phyloP scores from a whole-genome alignment of 2,888 invertebrate species.

The Minunthozetes semirufus region DNA sequence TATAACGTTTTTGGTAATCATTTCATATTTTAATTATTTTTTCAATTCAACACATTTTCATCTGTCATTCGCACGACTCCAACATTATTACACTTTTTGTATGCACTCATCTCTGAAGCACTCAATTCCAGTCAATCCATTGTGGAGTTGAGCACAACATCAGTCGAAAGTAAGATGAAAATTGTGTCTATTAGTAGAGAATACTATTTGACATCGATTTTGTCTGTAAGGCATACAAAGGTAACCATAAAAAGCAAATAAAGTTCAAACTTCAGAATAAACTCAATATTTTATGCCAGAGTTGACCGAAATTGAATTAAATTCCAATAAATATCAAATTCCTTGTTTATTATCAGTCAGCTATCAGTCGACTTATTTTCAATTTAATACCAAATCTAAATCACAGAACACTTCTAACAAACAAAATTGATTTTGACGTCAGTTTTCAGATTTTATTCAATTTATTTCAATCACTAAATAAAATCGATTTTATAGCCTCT shows the following conservation, averaged over 20 bases:
- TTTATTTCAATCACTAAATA: background rate
- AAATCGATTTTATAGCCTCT: too few species aligned
- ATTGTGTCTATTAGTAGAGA: background rate
- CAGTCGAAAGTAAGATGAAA: background rate
- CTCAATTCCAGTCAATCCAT: background rate
- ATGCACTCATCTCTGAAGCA: background rate
- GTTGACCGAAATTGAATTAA: background rate
- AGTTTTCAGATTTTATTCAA: background rate
- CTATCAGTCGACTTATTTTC: too few species aligned
- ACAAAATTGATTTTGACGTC: background rate
- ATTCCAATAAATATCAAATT: constrained; percentile 7
- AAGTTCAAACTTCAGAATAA: constrained; percentile 11
- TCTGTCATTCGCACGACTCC: background rate
- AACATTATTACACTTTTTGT: background rate
- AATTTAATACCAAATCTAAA: too few species aligned
- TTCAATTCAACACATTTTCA: background rate
- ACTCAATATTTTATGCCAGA: constrained; percentile 8
- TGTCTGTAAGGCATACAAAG: constrained; percentile 26
- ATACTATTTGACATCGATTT: constrained; percentile 9
- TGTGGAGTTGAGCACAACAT: background rate
- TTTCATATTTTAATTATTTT: constrained; percentile 1
- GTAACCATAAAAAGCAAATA: constrained; percentile 27
- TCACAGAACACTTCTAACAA: too few species aligned
- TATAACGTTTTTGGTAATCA: background rate
- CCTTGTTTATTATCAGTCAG: too few species aligned